These are phyloP conservation scores for Uloborus plumipes DNA, from an alignment of 2,888 invertebrate genomes.

Conservation along the genomic window DNA sequence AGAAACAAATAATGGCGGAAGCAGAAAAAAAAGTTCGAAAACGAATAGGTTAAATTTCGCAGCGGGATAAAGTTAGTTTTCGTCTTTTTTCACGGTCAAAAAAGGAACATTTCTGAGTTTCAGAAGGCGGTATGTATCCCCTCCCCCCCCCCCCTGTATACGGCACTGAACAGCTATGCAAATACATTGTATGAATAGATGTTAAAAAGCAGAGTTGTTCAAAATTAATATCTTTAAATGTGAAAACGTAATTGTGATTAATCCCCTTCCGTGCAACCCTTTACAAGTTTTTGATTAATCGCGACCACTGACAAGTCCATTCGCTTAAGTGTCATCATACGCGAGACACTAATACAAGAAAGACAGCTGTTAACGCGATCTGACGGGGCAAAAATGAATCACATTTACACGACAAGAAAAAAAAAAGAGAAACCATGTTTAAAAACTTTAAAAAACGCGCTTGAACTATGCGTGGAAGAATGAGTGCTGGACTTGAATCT, in stretches of 20 bases:
- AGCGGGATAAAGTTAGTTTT: too few species aligned
- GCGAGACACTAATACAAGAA: neutral
- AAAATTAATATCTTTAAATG: neutral
- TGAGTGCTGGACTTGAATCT: conserved; percentile 21
- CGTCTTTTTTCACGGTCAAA: too few species aligned
- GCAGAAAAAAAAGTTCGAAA: too few species aligned
- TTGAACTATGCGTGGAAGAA: conserved; percentile 15
- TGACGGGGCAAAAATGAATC: conserved; percentile 34
- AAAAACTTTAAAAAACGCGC: conserved; percentile 10
- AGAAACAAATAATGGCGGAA: too few species aligned
- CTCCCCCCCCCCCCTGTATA: too few species aligned
- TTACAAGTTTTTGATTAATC: conserved; percentile 18
- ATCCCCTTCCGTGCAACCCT: neutral
- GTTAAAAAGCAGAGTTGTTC: neutral
- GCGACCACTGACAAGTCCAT: conserved; percentile 18
- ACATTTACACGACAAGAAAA: conserved; percentile 2
- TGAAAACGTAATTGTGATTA: neutral
- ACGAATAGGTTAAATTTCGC: too few species aligned
- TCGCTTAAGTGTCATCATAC: conserved; percentile 30
- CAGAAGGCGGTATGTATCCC: too few species aligned
- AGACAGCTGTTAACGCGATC: conserved; percentile 11
- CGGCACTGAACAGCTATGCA: too few species aligned
- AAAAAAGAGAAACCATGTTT: neutral
- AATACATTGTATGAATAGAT: too few species aligned
- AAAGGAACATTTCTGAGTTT: too few species aligned